Evolutionary conservation across 1,140 invertebrate species (phyloP).

Genomic region (Sitobion miscanthi): DNA sequence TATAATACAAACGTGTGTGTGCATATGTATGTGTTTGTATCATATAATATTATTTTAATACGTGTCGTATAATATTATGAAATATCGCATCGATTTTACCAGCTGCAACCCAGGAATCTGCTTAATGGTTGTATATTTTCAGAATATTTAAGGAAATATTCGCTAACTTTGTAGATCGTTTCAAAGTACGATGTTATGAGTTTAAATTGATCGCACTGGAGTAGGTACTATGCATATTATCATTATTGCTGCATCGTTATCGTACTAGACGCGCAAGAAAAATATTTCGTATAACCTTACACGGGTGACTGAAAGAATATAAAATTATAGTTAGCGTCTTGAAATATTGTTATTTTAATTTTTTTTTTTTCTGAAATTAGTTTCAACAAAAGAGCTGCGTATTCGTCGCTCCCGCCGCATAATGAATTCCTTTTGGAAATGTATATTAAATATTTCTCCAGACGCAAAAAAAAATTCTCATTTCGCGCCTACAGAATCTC

Average conservation of each 20-base stretch:
- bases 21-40: background rate
- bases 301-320: background rate
- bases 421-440: background rate
- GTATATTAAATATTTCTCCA: background rate
- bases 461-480: background rate
- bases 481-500: background rate
- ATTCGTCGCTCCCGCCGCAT: background rate
- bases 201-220: background rate
- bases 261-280: background rate
- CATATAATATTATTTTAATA: background rate
- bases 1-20: background rate
- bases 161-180: background rate
- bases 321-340: background rate
- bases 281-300: background rate
- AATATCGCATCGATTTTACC: background rate
- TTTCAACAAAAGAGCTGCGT: background rate
- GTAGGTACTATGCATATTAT: background rate
- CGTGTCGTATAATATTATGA: background rate
- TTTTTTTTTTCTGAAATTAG: background rate
- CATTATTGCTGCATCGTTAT: background rate
- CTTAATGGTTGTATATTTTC: background rate
- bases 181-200: background rate
- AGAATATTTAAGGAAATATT: background rate
- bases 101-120: background rate
- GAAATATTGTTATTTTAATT: background rate